These are phyloP conservation scores for Perca schrenkii DNA, from an alignment of 2,113 vertebrate species.

Conservation along the genomic window DNA sequence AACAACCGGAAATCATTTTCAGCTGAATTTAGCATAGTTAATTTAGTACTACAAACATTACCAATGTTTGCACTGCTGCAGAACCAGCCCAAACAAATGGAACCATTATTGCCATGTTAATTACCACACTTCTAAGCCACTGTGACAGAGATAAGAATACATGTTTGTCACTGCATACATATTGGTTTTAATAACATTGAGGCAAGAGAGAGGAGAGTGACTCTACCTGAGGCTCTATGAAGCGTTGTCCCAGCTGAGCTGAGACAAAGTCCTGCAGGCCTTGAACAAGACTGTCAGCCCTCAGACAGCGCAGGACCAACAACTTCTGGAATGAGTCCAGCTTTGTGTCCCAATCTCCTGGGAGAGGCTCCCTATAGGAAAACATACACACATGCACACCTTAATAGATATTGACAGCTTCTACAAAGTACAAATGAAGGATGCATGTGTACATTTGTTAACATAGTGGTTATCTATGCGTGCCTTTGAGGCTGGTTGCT, in stretches of 20 bases:
- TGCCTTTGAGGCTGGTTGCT: conserved; percentile 91
- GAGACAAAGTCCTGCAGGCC: conserved; percentile 94
- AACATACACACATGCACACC: conserved; percentile 22
- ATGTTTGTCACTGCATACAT: not conserved
- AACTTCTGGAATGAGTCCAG: conserved; percentile 92
- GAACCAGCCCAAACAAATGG: not conserved
- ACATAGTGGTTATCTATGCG: not conserved
- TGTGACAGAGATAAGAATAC: not conserved
- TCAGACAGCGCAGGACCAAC: conserved; percentile 90
- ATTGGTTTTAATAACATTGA: not conserved
- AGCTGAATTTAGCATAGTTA: not conserved
- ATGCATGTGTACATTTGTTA: not conserved
- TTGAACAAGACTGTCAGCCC: conserved; percentile 89
- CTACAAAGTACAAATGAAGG: conserved; percentile 2
- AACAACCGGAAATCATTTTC: not conserved
- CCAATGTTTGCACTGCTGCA: conserved; percentile 9
- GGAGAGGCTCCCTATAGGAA: conserved; percentile 85
- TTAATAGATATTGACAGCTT: not conserved
- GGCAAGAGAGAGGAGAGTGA: not conserved
- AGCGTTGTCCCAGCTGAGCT: conserved; percentile 86
- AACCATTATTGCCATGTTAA: not conserved
- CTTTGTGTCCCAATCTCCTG: conserved; percentile 83
- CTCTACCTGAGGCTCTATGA: conserved; percentile 91
- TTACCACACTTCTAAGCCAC: not conserved
- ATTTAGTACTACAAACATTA: not conserved